Conservation (phyloP, 2,113 vertebrate species). For the Rhadina sibilatrix region DNA sequence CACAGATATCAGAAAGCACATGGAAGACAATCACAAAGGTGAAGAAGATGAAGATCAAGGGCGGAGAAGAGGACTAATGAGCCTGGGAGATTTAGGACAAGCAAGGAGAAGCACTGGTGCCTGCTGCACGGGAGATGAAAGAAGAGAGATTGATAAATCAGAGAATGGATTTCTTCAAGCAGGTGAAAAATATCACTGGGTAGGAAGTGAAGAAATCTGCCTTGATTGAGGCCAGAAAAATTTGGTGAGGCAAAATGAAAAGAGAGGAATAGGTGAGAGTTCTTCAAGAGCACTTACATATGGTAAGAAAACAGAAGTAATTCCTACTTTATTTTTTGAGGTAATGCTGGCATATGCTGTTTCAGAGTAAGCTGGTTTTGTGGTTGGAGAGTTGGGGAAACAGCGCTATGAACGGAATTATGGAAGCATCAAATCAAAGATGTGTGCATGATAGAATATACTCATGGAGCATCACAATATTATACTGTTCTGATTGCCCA, state of each 20-base stretch:
- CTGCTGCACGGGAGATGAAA: conserved; percentile 38
- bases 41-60: conserved; percentile 67
- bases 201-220: conserved; percentile 10
- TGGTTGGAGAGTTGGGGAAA: neutral
- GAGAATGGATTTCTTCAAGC: conserved; percentile 29
- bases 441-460: neutral
- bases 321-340: neutral
- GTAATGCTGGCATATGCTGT: neutral
- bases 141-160: conserved; percentile 6
- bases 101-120: conserved; percentile 7
- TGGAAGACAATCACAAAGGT: conserved; percentile 54
- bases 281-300: neutral
- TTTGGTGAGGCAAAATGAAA: neutral
- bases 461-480: neutral
- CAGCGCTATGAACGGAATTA: neutral
- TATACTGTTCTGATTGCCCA: neutral
- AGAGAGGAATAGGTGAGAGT: neutral
- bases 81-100: conserved; percentile 32
- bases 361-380: neutral
- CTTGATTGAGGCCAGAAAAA: neutral
- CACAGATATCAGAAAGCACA: conserved; percentile 40
- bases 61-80: conserved; percentile 44
- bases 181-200: conserved; percentile 7
- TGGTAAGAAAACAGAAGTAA: neutral
- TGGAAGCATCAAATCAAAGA: neutral